Base-by-base conservation (phyloP, 2,797 vertebrate species). In the Lithobates sylvaticus region DNA sequence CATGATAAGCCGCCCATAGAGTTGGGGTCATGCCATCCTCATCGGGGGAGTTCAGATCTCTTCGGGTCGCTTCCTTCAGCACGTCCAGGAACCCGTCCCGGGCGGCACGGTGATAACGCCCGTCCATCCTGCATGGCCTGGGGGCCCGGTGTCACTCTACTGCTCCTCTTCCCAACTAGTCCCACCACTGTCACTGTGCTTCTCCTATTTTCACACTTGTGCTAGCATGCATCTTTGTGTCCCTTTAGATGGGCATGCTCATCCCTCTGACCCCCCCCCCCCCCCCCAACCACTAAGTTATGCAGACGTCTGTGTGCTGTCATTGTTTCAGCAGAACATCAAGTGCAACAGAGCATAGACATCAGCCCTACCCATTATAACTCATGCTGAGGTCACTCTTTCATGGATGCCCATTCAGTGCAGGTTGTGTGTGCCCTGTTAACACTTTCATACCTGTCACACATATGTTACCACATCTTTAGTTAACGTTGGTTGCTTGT, bases 21-120 rank as follows among this genome's bases (percentile, higher is more conserved):
- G 98, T 99, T 36, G 98, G 98, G 74, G 98, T 99, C 98, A 99
- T 99, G 89, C 98, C 98, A 95, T 99, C 98, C 89, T 99, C 98
- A 0, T 99, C 98, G 0, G 96, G 97, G 0, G 97, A 97, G 92
- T 99, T 99, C 47, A 99, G 95, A 15, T 99, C 97, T 93, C 96
- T 98, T 93, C 96, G 93, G 54, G 98, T 99, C 71, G 98, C 98
- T 92, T 99, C 98, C 89, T 95, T 96, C 86, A 98, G 95, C 39
- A 96, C 92, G 86, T 96, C 96, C 93, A 97, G 93, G 92, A 95
- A 96, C 78, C 97, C 97, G 0, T 99, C 98, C 93, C 98, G 94
- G 94, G 98, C 98, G 61, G 98, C 98, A 90, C 96, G 95, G 95
- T 98, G 97, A 93, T 96, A 97, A 89, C 95, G 95, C 92, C 97